Conservation (phyloP, 2,888 invertebrate species). For the Lingula anatina region DNA sequence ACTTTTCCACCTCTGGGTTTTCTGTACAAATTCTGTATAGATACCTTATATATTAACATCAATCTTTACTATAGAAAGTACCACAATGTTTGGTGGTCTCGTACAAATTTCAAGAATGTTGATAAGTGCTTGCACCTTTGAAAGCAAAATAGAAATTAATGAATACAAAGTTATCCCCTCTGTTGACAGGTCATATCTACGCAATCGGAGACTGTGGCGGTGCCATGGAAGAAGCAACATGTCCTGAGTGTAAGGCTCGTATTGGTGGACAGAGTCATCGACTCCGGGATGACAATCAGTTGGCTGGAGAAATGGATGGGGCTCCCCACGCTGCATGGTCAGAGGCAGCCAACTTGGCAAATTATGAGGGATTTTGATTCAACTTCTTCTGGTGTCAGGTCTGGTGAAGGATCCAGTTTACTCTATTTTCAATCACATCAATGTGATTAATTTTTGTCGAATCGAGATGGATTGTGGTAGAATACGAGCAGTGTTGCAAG, state of each 20-base stretch:
- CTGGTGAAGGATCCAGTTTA: no score
- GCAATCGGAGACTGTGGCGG: slow-evolving; percentile 67
- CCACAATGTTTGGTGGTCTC: no score
- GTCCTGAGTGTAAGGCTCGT: slow-evolving; percentile 59
- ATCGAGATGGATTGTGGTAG: no score
- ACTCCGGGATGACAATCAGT: slow-evolving; percentile 53
- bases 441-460: no score
- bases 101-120: no score
- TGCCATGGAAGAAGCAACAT: slow-evolving; percentile 57
- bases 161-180: not conserved
- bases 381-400: no score
- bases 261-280: slow-evolving; percentile 59
- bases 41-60: not conserved
- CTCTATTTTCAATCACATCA: no score
- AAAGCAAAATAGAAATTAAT: not conserved
- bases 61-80: no score
- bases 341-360: slow-evolving; percentile 17
- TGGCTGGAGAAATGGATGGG: slow-evolving; percentile 53
- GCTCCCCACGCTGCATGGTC: slow-evolving; percentile 30
- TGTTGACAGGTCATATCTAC: slow-evolving; percentile 58
- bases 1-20: not conserved
- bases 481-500: no score
- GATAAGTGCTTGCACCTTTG: no score
- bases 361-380: slow-evolving; percentile 13
- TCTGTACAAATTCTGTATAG: not conserved